Conservation (phyloP, 2,888 invertebrate genomes). For the Timandra comae region DNA sequence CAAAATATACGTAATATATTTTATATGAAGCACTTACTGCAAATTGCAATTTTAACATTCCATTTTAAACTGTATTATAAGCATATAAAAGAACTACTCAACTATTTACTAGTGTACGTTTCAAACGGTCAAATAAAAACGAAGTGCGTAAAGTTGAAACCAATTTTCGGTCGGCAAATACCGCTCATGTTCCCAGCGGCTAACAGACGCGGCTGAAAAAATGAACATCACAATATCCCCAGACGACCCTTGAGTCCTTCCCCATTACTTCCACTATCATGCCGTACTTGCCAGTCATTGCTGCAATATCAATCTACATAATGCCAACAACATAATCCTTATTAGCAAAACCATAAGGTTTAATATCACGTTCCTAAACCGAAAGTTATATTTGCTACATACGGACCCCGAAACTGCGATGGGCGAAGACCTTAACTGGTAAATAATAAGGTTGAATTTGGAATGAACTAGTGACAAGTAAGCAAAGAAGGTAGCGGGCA, state of each 20-base stretch:
- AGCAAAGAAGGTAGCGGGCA: constrained; percentile 21
- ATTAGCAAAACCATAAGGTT: not conserved
- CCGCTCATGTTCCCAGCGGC: constrained; percentile 3
- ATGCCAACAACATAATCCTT: constrained; percentile 2
- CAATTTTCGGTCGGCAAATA: constrained; percentile 9
- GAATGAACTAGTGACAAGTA: not conserved
- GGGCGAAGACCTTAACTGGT: constrained; percentile 5
- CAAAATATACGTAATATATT: too few relatives aligned
- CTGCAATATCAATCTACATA: constrained; percentile 17
- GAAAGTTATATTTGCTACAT: constrained; percentile 6
- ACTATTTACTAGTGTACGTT: too few relatives aligned
- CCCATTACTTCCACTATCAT: constrained; percentile 32
- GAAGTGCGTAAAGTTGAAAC: too few relatives aligned
- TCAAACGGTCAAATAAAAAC: too few relatives aligned
- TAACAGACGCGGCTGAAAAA: constrained; percentile 8
- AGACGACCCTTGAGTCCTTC: constrained; percentile 30
- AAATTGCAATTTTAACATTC: too few relatives aligned
- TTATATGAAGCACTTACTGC: too few relatives aligned
- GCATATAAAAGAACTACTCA: too few relatives aligned
- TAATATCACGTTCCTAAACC: constrained; percentile 3
- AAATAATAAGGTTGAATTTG: constrained; percentile 7
- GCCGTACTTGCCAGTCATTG: constrained; percentile 22
- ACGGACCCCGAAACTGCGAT: constrained; percentile 4
- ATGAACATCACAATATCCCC: constrained; percentile 27
- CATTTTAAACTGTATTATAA: too few relatives aligned